Conservation (phyloP, 2,113 vertebrate species). For the Pseudorasbora parva region DNA sequence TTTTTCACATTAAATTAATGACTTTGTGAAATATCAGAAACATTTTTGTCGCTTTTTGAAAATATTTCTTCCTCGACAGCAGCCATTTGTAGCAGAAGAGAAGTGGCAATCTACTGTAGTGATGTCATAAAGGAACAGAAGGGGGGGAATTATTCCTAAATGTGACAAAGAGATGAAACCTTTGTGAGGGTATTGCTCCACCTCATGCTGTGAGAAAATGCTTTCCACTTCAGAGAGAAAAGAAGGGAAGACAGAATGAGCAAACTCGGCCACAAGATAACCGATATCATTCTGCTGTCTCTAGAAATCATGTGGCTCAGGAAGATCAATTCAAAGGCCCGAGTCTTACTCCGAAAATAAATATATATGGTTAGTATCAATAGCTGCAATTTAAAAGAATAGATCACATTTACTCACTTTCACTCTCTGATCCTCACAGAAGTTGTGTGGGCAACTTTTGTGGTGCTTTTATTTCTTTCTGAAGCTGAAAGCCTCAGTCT, state of each 20-base stretch:
- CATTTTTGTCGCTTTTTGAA: not conserved
- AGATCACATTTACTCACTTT: conserved; percentile 3
- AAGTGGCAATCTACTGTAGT: conserved; percentile 1
- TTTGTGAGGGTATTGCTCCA: conserved; percentile 39
- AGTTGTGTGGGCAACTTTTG: not conserved
- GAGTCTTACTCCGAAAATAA: conserved; percentile 5
- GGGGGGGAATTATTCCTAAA: conserved; percentile 4
- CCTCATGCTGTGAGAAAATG: conserved; percentile 42
- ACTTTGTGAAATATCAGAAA: not conserved
- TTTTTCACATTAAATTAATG: not conserved
- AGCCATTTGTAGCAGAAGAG: not conserved
- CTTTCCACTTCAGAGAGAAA: conserved; percentile 13
- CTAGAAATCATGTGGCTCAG: not conserved
- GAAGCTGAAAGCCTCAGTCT: not conserved
- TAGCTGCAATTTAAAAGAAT: conserved; percentile 8
- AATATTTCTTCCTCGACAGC: not conserved
- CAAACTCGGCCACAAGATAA: not conserved
- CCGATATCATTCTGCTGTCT: conserved; percentile 11
- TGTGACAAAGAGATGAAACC: conserved; percentile 41
- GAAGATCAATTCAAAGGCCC: conserved; percentile 1
- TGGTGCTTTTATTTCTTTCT: not conserved
- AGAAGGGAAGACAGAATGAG: not conserved
- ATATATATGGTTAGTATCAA: not conserved
- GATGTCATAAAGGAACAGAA: conserved; percentile 4
- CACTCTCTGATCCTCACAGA: not conserved